These are phyloP conservation scores for Ametastegia equiseti DNA, from an alignment of 2,888 invertebrate genomes.

Conservation along the genomic window DNA sequence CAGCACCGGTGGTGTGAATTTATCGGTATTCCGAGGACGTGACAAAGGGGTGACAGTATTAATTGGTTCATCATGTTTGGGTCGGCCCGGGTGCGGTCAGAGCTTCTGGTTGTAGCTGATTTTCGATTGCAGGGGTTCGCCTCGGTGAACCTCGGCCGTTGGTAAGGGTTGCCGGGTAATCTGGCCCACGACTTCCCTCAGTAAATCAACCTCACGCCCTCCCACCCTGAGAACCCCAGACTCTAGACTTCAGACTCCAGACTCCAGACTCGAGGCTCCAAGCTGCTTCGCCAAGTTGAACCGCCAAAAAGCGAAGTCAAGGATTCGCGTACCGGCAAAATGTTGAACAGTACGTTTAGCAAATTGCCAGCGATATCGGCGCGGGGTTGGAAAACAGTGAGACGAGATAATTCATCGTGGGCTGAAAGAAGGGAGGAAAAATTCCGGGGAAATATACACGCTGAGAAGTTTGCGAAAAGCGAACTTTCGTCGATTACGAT, in stretches of 20 bases:
- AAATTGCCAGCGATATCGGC: conserved; percentile 72
- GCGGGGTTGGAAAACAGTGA: not conserved
- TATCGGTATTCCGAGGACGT: conserved; percentile 12
- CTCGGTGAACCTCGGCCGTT: conserved; percentile 33
- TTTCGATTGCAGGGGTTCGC: conserved; percentile 58
- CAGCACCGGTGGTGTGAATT: not conserved
- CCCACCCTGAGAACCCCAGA: conserved; percentile 41
- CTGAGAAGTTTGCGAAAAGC: not conserved
- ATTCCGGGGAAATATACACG: not conserved
- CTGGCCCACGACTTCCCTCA: conserved; percentile 59
- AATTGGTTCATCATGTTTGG: conserved; percentile 61
- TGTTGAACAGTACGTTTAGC: conserved; percentile 69
- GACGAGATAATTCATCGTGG: not conserved
- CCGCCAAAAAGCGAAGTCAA: too few relatives aligned
- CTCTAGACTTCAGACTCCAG: conserved; percentile 15
- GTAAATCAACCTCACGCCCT: conserved; percentile 58
- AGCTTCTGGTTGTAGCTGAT: conserved; percentile 38
- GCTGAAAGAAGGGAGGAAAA: not conserved
- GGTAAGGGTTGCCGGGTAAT: conserved; percentile 56
- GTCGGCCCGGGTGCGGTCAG: not conserved
- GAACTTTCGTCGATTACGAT: conserved; percentile 45
- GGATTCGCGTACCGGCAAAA: conserved; percentile 59
- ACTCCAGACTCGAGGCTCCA: not conserved
- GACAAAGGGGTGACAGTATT: conserved; percentile 58
- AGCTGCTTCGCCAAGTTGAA: too few relatives aligned